Percentiles rank a stretch among this genome's conserved stretches.
Evolutionary conservation across 1,140 invertebrate genomes (phyloP).

Genomic region (Daktulosphaira vitifoliae): DNA sequence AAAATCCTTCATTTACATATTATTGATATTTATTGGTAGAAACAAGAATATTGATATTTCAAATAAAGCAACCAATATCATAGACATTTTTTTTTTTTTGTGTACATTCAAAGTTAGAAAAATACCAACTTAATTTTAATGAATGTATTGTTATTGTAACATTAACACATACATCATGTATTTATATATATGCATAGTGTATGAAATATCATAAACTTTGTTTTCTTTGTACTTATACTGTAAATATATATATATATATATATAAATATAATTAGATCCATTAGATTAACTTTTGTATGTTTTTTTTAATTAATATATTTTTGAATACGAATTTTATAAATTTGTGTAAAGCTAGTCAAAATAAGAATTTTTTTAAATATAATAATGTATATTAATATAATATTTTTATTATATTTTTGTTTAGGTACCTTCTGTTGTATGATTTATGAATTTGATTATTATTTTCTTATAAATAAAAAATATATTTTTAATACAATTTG

Average conservation of each 20-base stretch:
- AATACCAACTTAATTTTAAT: constrained; percentile 21
- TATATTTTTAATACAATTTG: no score
- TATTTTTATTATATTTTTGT: constrained; percentile 1
- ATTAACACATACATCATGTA: neutral
- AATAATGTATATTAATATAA: neutral
- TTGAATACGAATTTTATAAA: constrained; percentile 16
- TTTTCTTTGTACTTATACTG: constrained; percentile 16
- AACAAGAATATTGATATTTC: neutral
- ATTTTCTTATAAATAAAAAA: constrained; percentile 6
- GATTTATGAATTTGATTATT: constrained; percentile 18
- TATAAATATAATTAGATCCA: no score
- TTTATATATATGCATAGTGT: neutral
- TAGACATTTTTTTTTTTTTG: constrained; percentile 5
- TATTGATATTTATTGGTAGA: no score
- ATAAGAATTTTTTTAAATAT: constrained; percentile 12
- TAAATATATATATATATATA: constrained; percentile 14
- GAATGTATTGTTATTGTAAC: neutral
- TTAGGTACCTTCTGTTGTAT: constrained; percentile 12
- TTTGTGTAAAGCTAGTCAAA: constrained; percentile 30
- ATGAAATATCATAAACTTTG: neutral
- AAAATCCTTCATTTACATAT: no score
- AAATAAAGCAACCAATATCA: constrained; percentile 13
- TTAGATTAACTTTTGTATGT: constrained; percentile 20
- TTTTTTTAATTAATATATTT: constrained; percentile 5
- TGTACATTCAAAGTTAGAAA: constrained; percentile 14